Evolutionary conservation across 1,140 invertebrate genomes (phyloP), one percentile per base, ranked within the genome.

Genomic region (Eumaeus atala): DNA sequence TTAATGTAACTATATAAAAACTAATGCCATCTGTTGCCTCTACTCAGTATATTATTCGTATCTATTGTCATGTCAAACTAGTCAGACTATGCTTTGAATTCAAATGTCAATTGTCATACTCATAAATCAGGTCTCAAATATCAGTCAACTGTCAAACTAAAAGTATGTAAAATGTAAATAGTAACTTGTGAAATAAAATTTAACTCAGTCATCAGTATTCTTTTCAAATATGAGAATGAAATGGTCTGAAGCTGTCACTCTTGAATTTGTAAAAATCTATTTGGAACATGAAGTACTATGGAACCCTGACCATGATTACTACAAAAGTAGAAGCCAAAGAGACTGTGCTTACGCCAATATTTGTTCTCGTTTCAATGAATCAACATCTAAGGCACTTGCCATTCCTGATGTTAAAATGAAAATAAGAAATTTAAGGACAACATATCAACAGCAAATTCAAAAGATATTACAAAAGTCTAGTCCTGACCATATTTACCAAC

Each of bases 201-300:
- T n/a, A n/a, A n/a, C n/a, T n/a, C n/a, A n/a, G n/a, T n/a, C n/a
- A n/a, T n/a, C n/a, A n/a, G n/a, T n/a, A n/a, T n/a, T n/a, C n/a
- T n/a, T n/a, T n/a, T 28, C 6, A 28, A 28, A 28, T 3, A 28
- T 28, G 21, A 28, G 21, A 59, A 87, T 85, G 77, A 70, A 78
- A 64, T 88, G 84, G 84, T 80, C 74, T 56, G 84, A 87, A 70
- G 62, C 72, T 37, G 67, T 79, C 10, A 88, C 84, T 10, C 67
- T 87, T 50, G 72, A 84, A 64, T 89, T 89, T 57, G 86, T 89
- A 6, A 86, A 81, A 70, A 65, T 88, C 9, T 89, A 89, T 67
- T 67, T 87, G 51, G 84, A 84, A 58, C 72, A 84, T 51, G 83
- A 87, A 62, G 87, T 83, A 51, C 59, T 89, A 8, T 89, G 88